These are phyloP conservation scores for Ictidomys tridecemlineatus DNA, from an alignment of 2,113 vertebrate genomes.

Conservation along the genomic window DNA sequence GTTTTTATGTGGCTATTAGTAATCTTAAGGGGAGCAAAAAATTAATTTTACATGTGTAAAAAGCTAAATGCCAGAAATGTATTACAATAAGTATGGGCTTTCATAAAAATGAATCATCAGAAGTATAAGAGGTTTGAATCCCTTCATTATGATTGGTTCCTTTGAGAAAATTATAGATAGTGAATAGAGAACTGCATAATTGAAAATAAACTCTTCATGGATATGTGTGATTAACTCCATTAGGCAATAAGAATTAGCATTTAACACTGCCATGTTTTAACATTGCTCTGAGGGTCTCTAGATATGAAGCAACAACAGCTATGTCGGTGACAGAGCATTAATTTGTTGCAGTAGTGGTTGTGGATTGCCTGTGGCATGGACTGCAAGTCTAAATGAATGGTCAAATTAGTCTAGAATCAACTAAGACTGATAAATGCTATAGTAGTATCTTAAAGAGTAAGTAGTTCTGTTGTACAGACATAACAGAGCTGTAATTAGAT, in stretches of 20 bases:
- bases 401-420: conserved; percentile 48
- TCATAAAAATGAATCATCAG: conserved; percentile 79
- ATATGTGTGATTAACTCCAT: conserved; percentile 85
- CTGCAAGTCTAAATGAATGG: conserved; percentile 57
- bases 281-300: conserved; percentile 72
- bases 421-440: background rate
- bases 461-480: background rate
- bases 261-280: conserved; percentile 84
- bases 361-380: conserved; percentile 34
- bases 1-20: background rate
- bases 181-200: conserved; percentile 83
- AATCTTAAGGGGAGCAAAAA: background rate
- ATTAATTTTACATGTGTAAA: background rate
- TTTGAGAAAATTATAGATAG: conserved; percentile 86
- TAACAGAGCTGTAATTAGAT: background rate
- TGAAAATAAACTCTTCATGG: conserved; percentile 84
- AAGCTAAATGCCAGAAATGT: conserved; percentile 52
- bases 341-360: conserved; percentile 15
- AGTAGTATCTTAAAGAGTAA: background rate
- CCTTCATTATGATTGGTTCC: conserved; percentile 71
- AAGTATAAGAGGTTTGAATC: conserved; percentile 72
- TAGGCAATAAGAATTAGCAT: conserved; percentile 85
- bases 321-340: conserved; percentile 41
- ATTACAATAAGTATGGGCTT: conserved; percentile 57
- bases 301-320: conserved; percentile 68